These are phyloP conservation scores for Bufotes viridis DNA, from an alignment of 2,797 vertebrate genomes.

Conservation along the genomic window DNA sequence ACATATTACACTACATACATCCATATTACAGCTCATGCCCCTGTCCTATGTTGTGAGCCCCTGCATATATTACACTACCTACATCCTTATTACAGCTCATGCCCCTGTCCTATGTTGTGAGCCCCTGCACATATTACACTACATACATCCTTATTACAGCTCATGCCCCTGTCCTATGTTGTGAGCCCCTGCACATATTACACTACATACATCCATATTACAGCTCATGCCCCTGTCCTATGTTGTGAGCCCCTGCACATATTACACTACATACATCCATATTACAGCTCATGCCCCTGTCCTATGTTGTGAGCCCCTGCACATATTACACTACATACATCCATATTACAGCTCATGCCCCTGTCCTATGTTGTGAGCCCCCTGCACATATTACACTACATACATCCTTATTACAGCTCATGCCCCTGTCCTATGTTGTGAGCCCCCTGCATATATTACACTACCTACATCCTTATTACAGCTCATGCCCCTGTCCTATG, in stretches of 20 bases:
- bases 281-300: neutral
- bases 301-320: neutral
- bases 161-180: neutral
- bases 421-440: no score
- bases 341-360: no score
- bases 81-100: neutral
- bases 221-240: neutral
- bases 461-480: neutral
- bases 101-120: neutral
- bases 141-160: neutral
- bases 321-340: no score
- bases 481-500: neutral
- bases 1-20: no score
- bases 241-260: constrained; percentile 67
- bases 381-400: neutral
- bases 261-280: neutral
- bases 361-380: neutral
- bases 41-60: neutral
- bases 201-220: neutral
- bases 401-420: neutral
- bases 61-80: neutral
- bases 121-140: neutral
- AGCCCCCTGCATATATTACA: neutral
- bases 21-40: neutral
- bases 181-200: neutral